Evolutionary conservation across 2,888 invertebrate genomes (phyloP), one percentile per base, ranked within the genome.

Genomic region (Periphyllus acericola): DNA sequence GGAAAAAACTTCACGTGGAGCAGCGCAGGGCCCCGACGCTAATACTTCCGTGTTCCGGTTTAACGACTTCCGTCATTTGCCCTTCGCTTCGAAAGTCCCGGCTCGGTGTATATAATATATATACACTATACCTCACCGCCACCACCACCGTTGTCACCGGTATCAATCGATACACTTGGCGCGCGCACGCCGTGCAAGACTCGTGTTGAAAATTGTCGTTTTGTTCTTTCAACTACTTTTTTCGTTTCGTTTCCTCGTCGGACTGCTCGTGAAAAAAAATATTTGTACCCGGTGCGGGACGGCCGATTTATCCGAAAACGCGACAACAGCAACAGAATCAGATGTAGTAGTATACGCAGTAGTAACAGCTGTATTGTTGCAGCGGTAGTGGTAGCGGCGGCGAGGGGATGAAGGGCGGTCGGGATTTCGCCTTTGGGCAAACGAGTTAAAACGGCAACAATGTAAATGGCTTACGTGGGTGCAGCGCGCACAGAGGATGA

Each of bases 381-480:
- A 32, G 71, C 9, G 25, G 14, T n/a, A 66, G 0, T 3, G 21
- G 34, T n/a, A 3, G 9, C 60, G 71, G 14, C 36, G 55, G n/a
- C 25, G 34, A 8, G 29, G 17, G 5, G 32, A 3, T 2, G 75
- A 5, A 68, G 60, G 89, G n/a, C 36, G 83, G 78, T 34, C 19
- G 86, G 66, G 46, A 71, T 71, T 25, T 25, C 11, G 80, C 81
- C 81, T 87, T 81, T 36, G 75, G 87, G 72, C 81, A 81, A 87
- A 80, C 87, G 74, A 81, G 74, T 81, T 68, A 46, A 87, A 87
- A 81, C 80, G 87, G 87, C 87, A 87, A 87, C 87, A 87, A 87
- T 87, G 87, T 87, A 87, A 87, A 87, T 87, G 87, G 87, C 87
- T 87, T 81, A 87, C 87, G 87, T 75, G 80, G 87, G 87, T 87